Base-by-base conservation (phyloP, 2,888 invertebrate species). In the Neoascia interrupta region DNA sequence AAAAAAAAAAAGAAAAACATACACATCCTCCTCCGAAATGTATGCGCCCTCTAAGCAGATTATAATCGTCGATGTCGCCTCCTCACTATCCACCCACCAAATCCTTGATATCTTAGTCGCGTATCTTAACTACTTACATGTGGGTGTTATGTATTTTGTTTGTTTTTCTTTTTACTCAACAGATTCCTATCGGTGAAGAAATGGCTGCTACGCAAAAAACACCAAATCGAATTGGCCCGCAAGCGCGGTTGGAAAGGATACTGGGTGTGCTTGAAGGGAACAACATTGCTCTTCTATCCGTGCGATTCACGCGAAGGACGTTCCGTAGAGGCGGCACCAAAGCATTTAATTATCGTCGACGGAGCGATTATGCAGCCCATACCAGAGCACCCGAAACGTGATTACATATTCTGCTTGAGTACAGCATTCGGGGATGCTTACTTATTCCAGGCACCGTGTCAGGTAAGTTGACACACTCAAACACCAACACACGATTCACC, bases 241-340 rank as follows among this genome's bases (percentile, higher is more conserved):
- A 97, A 97, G 89, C 93, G 98, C 41, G 97, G 97, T 82, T 99
- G 98, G 98, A 98, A 98, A 90, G 97, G 97, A 81, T 98, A 98
- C 89, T 98, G 98, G 98, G 98, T 98, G 60, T 98, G 97, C 89
- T 91, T 99, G 84, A 98, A 98, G 89, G 98, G 98, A 83, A 98
- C 97, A 73, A 97, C 97, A 45, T 91, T 98, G 72, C 92, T 98
- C 72, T 98, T 98, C 90, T 98, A 98, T 90, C 97, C 97, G 1
- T 97, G 97, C 89, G 97, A 97, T 89, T 96, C 96, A 39, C 93
- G 96, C 81, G 97, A 97, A 88, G 95, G 95, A 45, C 92, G 95
- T 81, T 95, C 95, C 31, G 96, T 96, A 81, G 97, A 97, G 88
- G 95, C 96, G 34, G 96, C 97, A 41, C 97, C 97, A 58, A 97